Percentiles rank a stretch among this genome's conserved stretches.
phyloP scores from a whole-genome alignment of 1,140 invertebrate genomes.

The Drosophila bifasciata region DNA sequence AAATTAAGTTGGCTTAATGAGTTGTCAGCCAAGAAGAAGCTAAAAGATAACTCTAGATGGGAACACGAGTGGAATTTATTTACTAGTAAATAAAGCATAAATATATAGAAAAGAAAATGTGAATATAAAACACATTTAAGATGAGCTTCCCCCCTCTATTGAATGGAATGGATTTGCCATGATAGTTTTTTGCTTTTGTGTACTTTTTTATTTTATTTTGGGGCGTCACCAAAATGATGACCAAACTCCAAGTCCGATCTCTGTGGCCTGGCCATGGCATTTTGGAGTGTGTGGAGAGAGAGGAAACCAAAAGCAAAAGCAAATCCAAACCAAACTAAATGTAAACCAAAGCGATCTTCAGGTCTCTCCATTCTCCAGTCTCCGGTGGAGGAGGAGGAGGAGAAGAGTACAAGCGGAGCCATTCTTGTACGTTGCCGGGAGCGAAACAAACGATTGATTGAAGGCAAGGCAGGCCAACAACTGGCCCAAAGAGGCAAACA shows the following conservation, averaged over 20 bases:
- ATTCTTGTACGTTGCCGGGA: slow-evolving; percentile 69
- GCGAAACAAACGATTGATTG: slow-evolving; percentile 77
- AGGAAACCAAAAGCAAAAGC: slow-evolving; percentile 9
- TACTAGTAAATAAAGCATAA: no score
- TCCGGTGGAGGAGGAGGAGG: no score
- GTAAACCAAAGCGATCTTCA: slow-evolving; percentile 23
- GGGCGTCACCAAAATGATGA: slow-evolving; percentile 62
- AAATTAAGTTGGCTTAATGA: slow-evolving; percentile 9
- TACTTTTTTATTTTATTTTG: slow-evolving; percentile 9
- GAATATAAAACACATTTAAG: no score
- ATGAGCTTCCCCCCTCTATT: no score
- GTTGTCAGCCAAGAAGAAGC: no score
- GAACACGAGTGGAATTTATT: no score
- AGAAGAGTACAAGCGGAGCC: slow-evolving; percentile 43
- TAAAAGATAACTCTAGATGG: background rate
- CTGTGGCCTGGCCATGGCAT: slow-evolving; percentile 47
- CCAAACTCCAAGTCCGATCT: slow-evolving; percentile 40
- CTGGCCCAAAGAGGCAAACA: background rate
- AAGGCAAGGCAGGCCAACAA: slow-evolving; percentile 54
- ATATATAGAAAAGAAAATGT: no score
- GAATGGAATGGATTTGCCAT: no score
- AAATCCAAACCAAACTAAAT: slow-evolving; percentile 3
- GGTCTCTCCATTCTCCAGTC: no score
- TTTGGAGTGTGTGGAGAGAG: slow-evolving; percentile 35
- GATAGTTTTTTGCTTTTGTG: no score